A percentile compares a stretch with the other conserved stretches of the same genome.
Conservation (phyloP, 2,113 vertebrate species). For the Sebastes fasciatus region DNA sequence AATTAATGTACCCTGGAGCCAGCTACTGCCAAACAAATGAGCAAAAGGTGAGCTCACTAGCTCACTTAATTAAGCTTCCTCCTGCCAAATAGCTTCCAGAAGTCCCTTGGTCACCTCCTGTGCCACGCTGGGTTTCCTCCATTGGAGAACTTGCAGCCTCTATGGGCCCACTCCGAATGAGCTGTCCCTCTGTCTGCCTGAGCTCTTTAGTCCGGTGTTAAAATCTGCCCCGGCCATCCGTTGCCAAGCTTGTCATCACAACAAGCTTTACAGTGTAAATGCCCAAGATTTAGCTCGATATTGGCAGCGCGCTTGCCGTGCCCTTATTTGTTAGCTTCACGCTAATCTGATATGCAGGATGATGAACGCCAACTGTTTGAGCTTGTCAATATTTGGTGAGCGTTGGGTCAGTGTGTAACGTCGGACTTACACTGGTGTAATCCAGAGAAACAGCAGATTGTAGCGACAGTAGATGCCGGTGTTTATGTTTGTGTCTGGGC, state of each 20-base stretch:
- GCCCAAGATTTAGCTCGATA: constrained; percentile 61
- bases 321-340: constrained; percentile 57
- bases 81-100: constrained; percentile 53
- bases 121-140: constrained; percentile 36
- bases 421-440: constrained; percentile 50
- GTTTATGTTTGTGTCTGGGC: constrained; percentile 34
- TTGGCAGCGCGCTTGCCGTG: constrained; percentile 48
- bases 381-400: constrained; percentile 68
- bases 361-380: constrained; percentile 48
- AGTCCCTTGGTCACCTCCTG: constrained; percentile 38
- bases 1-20: constrained; percentile 58
- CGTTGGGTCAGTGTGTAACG: constrained; percentile 15
- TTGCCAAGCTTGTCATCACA: constrained; percentile 68
- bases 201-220: constrained; percentile 64
- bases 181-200: constrained; percentile 54
- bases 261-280: constrained; percentile 69
- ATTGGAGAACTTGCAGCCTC: constrained; percentile 21
- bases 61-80: constrained; percentile 56
- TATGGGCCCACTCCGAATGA: constrained; percentile 31
- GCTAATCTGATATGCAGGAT: constrained; percentile 59
- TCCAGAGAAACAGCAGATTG: constrained; percentile 47
- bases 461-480: constrained; percentile 33
- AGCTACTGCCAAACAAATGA: constrained; percentile 65
- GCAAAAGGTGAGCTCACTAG: constrained; percentile 61
- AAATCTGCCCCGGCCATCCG: constrained; percentile 56